A percentile compares a stretch with the other conserved stretches of the same genome.
These are phyloP conservation scores for Cyprinus carpio DNA, from an alignment of 2,113 vertebrate genomes.

Conservation along the genomic window DNA sequence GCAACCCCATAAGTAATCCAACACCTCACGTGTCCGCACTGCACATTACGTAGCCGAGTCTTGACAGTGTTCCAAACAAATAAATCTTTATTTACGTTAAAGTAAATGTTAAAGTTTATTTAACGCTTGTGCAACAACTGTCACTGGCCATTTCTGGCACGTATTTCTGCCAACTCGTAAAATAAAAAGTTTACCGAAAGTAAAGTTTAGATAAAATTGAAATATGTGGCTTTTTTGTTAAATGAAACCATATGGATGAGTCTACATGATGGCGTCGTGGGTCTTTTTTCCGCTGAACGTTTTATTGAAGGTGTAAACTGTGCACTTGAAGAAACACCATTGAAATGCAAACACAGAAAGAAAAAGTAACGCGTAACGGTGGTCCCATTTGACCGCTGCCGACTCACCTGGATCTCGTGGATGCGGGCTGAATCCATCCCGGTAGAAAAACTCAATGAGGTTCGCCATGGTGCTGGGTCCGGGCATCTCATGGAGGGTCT, in stretches of 20 bases:
- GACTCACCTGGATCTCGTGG: slow-evolving; percentile 89
- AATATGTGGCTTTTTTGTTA: background rate
- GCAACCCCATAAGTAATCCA: slow-evolving; percentile 9
- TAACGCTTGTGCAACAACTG: background rate
- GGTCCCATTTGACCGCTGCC: background rate
- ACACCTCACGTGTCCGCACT: slow-evolving; percentile 21
- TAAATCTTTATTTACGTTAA: too few species aligned
- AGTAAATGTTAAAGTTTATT: background rate
- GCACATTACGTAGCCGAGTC: background rate
- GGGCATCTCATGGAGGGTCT: slow-evolving; percentile 84
- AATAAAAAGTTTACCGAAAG: background rate
- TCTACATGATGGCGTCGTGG: background rate
- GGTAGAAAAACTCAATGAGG: slow-evolving; percentile 87
- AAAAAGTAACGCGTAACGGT: background rate
- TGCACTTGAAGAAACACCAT: background rate
- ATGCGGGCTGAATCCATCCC: slow-evolving; percentile 87
- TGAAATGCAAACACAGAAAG: background rate
- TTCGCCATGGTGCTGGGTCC: slow-evolving; percentile 84
- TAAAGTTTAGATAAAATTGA: background rate
- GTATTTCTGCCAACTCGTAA: background rate
- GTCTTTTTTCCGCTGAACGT: background rate
- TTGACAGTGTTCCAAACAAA: background rate
- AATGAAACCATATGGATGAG: background rate
- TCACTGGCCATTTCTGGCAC: background rate
- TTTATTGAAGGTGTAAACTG: background rate